Evolutionary conservation across 2,797 vertebrate genomes (phyloP).

Genomic region (Diplodus sargus): DNA sequence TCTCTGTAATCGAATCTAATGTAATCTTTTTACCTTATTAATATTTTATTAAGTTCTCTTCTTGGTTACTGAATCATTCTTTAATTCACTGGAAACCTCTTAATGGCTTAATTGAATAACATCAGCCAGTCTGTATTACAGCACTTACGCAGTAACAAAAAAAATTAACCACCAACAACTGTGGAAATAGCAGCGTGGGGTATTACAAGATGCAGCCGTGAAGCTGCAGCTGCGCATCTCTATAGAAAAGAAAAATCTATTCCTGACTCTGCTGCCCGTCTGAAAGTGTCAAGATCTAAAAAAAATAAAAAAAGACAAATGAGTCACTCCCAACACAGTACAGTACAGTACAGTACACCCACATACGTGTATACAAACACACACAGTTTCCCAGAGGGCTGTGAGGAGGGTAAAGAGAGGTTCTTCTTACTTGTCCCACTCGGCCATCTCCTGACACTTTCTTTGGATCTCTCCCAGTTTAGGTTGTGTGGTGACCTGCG

Average conservation of each 20-base stretch:
- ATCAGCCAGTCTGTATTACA: not conserved
- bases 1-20: not conserved
- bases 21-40: not conserved
- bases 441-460: conserved; percentile 94
- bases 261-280: conserved; percentile 56
- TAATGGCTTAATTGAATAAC: not conserved
- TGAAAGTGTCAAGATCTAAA: conserved; percentile 44
- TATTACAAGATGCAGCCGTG: conserved; percentile 26
- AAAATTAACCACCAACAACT: conserved; percentile 5
- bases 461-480: conserved; percentile 93
- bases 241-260: conserved; percentile 58
- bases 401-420: conserved; percentile 33
- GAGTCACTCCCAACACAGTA: conserved; percentile 60
- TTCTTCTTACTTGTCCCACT: conserved; percentile 93
- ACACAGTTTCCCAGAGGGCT: conserved; percentile 43
- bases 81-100: not conserved
- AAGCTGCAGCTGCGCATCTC: conserved; percentile 41
- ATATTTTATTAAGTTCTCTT: not conserved
- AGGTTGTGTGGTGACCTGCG: conserved; percentile 92
- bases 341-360: conserved; percentile 39
- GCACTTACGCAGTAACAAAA: not conserved
- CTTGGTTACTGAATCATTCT: not conserved
- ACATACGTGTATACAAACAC: conserved; percentile 35
- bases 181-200: conserved; percentile 16
- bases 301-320: conserved; percentile 46